Evolutionary conservation across 1,140 invertebrate genomes (phyloP), one percentile per base, ranked within the genome.

Genomic region (Papilio polytes): DNA sequence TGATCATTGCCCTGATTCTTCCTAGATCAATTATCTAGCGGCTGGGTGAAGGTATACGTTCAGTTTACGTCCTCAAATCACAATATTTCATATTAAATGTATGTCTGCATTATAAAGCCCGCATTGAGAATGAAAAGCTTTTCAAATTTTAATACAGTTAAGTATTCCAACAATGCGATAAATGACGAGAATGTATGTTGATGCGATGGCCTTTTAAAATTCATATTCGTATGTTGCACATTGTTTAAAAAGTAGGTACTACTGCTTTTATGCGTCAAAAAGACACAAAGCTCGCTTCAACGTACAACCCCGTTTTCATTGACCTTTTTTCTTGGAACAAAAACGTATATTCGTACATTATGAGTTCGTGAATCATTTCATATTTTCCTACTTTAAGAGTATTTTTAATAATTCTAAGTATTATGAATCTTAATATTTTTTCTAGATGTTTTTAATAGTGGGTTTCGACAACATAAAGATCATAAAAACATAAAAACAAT

Each of bases 301-400:
- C 74, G 18, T 77, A 51, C 74, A 77, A 77, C 74, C 74, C 74
- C 74, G 74, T 77, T 77, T 77, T 77, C 74, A 77, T 77, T 77
- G 74, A 77, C 74, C 74, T 77, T 77, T 77, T 77, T 77, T 77
- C 74, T 77, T 77, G 74, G 74, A 77, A 77, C 74, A 77, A 77
- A 77, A 77, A 51, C 48, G 51, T 77, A 10, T 76, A 76, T 77
- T 77, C 51, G 74, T 53, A 53, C 18, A 77, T 53, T 77, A 53
- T 77, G 51, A 77, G 51, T 77, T n/a, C 1, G 22, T 56, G 74
- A 77, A 77, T 77, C 12, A 53, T 77, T 53, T 53, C 26, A 77
- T 18, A 77, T 56, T 77, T 59, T 51, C 48, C 22, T 51, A 76
- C 63, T 15, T 31, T 15, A 36, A 31, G 26, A 70, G 26, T 56